Conservation (phyloP, 2,113 vertebrate genomes). For the Ahaetulla prasina region DNA sequence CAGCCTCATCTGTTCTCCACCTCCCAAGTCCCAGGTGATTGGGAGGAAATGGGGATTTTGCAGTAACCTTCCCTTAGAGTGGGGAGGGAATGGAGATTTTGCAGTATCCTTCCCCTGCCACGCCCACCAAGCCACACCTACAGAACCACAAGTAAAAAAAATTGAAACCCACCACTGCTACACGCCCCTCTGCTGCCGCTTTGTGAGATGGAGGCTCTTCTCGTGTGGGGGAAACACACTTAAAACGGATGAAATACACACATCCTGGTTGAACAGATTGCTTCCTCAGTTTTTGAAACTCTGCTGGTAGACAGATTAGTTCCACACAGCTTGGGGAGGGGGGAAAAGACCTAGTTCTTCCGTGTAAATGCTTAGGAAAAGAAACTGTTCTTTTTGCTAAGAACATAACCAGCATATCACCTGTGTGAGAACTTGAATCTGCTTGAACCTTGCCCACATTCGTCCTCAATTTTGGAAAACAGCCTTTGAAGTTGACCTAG, state of each 20-base stretch:
- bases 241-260: no score
- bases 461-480: not conserved
- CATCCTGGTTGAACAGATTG: not conserved
- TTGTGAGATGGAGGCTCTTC: not conserved
- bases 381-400: slow-evolving; percentile 44
- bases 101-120: no score
- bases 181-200: not conserved
- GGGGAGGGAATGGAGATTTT: no score
- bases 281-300: not conserved
- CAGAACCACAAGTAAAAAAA: no score
- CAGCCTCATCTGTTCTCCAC: no score
- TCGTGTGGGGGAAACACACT: not conserved
- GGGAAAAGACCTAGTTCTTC: no score
- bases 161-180: no score
- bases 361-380: slow-evolving; percentile 21
- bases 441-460: slow-evolving; percentile 48
- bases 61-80: no score
- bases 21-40: no score
- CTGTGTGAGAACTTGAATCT: slow-evolving; percentile 38
- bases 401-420: slow-evolving; percentile 61
- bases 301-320: not conserved
- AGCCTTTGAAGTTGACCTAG: not conserved
- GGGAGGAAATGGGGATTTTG: no score
- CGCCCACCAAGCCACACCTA: no score
- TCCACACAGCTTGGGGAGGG: not conserved